Evolutionary conservation across 1,140 invertebrate species (phyloP), one percentile per base, ranked within the genome.

Genomic region (Neotoxoptera formosana): DNA sequence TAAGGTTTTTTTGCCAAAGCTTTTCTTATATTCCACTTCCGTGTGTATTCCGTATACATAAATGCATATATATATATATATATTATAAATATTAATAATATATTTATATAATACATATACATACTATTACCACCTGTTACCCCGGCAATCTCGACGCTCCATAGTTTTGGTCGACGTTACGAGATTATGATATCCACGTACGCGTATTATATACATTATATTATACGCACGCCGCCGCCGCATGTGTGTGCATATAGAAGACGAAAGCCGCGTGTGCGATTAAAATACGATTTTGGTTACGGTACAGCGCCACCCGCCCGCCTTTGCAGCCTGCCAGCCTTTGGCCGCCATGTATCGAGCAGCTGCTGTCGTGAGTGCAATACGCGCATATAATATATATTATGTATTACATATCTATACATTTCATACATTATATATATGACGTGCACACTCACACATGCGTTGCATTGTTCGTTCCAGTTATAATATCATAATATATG

Each of bases 261-360:
- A 48, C 67, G 67, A 81, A 83, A 83, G 76, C 67, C 60, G 76
- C 34, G 45, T n/a, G 76, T 83, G 91, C 47, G 91, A 92, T 92
- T 92, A 92, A 92, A 92, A 92, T 92, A 81, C 91, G n/a, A 92
- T 92, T 92, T 92, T 48, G 91, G 91, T 91, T 47, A 36, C 45
- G 25, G 36, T 30, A 47, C 88, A n/a, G 56, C 34, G 17, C 7
- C 47, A 1, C 45, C 86, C 36, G 30, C 36, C 45, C 25, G 86
- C 86, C 47, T 87, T 87, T 87, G 86, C 30, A 36, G n/a, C 87
- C 47, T 21, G 34, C 34, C 34, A 41, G 36, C 81, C 34, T 86
- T 41, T 86, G 23, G 23, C 36, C 41, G 14, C 17, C 7, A 34
- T 36, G 17, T 36, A 41, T 56, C 21, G n/a, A 56, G 23, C 88